A percentile compares a stretch with the other conserved stretches of the same genome.
phyloP scores from a whole-genome alignment of 1,140 invertebrate species.

The Ceratina australensis region DNA sequence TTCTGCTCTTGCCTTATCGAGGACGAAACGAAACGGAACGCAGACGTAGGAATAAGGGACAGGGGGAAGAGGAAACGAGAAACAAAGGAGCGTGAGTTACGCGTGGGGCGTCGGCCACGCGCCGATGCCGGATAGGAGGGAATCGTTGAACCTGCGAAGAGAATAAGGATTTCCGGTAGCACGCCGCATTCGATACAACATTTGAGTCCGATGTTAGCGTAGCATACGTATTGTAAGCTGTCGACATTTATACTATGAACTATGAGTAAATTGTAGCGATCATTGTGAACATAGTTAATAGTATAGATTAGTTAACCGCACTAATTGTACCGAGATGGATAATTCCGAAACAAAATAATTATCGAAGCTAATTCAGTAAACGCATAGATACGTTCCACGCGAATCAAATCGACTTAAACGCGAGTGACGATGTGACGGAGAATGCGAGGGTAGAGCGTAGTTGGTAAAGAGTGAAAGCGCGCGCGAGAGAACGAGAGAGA shows the following conservation, averaged over 20 bases:
- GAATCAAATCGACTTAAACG: not conserved
- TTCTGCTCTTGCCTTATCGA: constrained; percentile 46
- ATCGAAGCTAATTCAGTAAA: constrained; percentile 45
- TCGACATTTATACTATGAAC: constrained; percentile 56
- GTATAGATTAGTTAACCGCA: constrained; percentile 53
- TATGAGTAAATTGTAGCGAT: constrained; percentile 51
- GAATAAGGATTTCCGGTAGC: constrained; percentile 18
- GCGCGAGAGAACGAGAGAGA: not conserved
- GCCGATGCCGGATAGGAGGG: not conserved
- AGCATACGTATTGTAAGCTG: constrained; percentile 47
- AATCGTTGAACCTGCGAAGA: not conserved
- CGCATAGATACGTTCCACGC: constrained; percentile 13
- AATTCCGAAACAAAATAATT: constrained; percentile 48
- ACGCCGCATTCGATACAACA: constrained; percentile 24
- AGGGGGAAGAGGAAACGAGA: not conserved
- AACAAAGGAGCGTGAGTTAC: not conserved
- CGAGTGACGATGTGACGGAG: not conserved
- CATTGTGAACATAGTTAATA: constrained; percentile 55
- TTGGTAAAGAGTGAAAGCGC: not conserved
- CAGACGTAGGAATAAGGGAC: not conserved
- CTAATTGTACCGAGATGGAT: constrained; percentile 53
- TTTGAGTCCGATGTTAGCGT: constrained; percentile 49
- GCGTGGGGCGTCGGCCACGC: not conserved
- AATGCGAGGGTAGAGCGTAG: not conserved
- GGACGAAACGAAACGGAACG: not conserved